Evolutionary conservation across 1,140 invertebrate species (phyloP).

Genomic region (Tetranychus urticae): DNA sequence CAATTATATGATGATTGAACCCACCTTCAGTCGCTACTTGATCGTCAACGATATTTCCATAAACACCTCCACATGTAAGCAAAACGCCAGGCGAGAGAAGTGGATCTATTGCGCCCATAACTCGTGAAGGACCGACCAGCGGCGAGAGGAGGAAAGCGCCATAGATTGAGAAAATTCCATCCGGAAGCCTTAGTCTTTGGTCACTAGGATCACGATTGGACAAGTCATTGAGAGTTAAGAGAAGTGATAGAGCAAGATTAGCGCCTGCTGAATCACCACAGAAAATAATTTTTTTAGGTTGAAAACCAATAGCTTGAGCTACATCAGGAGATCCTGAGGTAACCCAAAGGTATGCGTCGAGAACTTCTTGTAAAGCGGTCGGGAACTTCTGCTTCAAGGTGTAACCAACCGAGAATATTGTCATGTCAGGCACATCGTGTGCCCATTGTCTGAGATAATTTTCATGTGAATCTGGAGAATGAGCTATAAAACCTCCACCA

Average conservation of each 20-base stretch:
- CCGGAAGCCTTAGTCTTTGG: background rate
- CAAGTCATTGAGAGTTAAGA: slow-evolving; percentile 28
- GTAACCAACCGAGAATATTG: slow-evolving; percentile 87
- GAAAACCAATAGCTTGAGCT: slow-evolving; percentile 16
- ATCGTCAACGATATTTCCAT: background rate
- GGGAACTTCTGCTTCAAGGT: slow-evolving; percentile 43
- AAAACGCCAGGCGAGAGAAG: background rate
- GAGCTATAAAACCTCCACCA: background rate
- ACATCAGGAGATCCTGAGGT: slow-evolving; percentile 24
- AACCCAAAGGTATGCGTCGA: slow-evolving; percentile 50
- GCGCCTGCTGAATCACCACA: slow-evolving; percentile 75
- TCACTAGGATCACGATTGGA: background rate
- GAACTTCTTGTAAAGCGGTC: slow-evolving; percentile 71
- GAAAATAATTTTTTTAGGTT: slow-evolving; percentile 19
- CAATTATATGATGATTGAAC: too few species aligned
- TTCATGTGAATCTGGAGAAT: slow-evolving; percentile 1
- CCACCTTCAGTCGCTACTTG: too few species aligned
- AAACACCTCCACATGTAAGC: background rate
- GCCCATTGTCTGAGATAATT: slow-evolving; percentile 1
- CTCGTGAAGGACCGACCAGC: background rate
- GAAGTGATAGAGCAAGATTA: slow-evolving; percentile 55
- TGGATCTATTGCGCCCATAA: background rate
- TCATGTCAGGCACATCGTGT: slow-evolving; percentile 17
- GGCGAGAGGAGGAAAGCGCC: background rate
- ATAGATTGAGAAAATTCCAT: background rate